Evolutionary conservation across 2,797 vertebrate species (phyloP), one percentile per base, ranked within the genome.

Genomic region (Buphagus erythrorhynchus): DNA sequence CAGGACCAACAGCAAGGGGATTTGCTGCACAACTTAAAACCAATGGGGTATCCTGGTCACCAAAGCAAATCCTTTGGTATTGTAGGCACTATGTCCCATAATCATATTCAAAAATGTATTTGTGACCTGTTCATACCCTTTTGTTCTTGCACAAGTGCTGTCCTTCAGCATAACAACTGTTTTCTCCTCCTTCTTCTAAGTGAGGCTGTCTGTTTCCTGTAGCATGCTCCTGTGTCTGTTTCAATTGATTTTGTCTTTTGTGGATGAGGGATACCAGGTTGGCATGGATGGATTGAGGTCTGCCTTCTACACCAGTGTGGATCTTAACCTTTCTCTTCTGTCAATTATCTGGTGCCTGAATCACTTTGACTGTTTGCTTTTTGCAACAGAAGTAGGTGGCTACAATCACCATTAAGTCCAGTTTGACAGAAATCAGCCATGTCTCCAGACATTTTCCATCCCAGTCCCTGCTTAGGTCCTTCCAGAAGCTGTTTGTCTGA

Each of bases 161-260:
- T 95, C 83, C 90, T 86, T 88, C 86, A 88, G 76, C 73, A 29
- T 69, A 95, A 93, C 93, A 94, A 90, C 88, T 95, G 90, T 90
- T 93, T 95, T 95, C 85, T 89, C 78, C 78, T 86, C n/a, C 58
- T 85, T 16, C 59, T 68, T 73, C 58, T 55, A 31, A 49, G 18
- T 2, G 11, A 79, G 65, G 54, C 38, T 84, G 72, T 43, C 46
- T 74, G 25, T 35, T 90, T 91, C 31, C 28, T 77, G 13, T 54
- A 75, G 31, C 33, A 43, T 1, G 0, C 55, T 79, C 58, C 49
- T 83, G 42, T 21, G 42, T n/a, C 45, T 77, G 25, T 61, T 95
- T 51, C 58, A 61, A 52, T 4, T 52, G 78, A 74, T 94, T 83
- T 83, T 80, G 22, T 51, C n/a, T 75, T 88, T 83, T 57, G 19